Conservation (phyloP, 2,888 invertebrate genomes). For the Microplitis manilae region DNA sequence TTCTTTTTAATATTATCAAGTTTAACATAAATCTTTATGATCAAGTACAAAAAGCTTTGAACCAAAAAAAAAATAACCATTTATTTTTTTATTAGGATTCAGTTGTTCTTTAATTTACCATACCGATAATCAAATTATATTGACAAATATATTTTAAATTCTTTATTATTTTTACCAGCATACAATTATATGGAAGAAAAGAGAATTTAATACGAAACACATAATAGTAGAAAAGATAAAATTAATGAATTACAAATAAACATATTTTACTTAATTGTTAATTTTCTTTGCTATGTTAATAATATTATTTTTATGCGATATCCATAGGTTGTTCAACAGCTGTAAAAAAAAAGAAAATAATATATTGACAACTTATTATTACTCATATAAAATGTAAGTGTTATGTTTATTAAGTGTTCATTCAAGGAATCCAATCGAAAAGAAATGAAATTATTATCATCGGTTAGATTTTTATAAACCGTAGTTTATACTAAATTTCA, state of each 20-base stretch:
- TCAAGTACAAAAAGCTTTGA: background rate
- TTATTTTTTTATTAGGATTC: background rate
- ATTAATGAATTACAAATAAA: conserved; percentile 14
- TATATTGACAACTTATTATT: conserved; percentile 28
- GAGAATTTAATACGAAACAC: background rate
- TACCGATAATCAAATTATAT: background rate
- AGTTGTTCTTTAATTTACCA: background rate
- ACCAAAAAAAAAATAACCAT: background rate
- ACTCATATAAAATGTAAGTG: conserved; percentile 25
- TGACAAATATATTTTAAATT: background rate
- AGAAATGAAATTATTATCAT: background rate
- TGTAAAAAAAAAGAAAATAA: conserved; percentile 50
- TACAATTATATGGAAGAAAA: background rate
- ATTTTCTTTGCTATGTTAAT: background rate
- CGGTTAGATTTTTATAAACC: too few relatives aligned
- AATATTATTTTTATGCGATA: conserved; percentile 42
- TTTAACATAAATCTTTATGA: background rate
- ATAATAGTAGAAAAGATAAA: background rate
- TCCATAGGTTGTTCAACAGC: conserved; percentile 62
- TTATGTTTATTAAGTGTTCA: conserved; percentile 13
- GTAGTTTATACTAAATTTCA: too few relatives aligned
- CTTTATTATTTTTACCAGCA: background rate
- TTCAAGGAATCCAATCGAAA: background rate
- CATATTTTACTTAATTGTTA: background rate
- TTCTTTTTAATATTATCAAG: background rate